Conservation (phyloP, 2,888 invertebrate genomes). For the Tolmerus cingulatus region DNA sequence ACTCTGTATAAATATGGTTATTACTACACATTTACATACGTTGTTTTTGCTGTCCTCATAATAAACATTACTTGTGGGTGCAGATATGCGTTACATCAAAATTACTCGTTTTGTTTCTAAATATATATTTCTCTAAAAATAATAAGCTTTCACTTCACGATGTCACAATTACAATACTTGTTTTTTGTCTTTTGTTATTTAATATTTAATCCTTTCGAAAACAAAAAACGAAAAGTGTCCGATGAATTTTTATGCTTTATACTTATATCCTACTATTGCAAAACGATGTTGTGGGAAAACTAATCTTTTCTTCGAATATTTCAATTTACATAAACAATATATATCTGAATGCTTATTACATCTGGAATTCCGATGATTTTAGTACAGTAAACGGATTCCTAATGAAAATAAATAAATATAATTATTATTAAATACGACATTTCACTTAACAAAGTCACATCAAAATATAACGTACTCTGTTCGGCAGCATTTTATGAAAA, state of each 20-base stretch:
- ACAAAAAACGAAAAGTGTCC: background rate
- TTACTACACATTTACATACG: background rate
- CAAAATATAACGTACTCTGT: background rate
- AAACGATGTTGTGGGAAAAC: constrained; percentile 2
- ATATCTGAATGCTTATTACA: background rate
- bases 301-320: background rate
- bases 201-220: background rate
- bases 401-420: background rate
- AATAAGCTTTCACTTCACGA: background rate
- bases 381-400: background rate
- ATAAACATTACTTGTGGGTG: constrained; percentile 8
- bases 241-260: background rate
- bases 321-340: background rate
- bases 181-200: background rate
- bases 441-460: background rate
- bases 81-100: constrained; percentile 27
- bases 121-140: constrained; percentile 19
- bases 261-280: background rate
- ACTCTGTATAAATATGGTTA: constrained; percentile 17
- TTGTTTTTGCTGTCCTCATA: background rate
- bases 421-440: background rate
- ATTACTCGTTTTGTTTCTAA: constrained; percentile 5
- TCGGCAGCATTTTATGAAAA: background rate
- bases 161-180: background rate
- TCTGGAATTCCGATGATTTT: background rate